Evolutionary conservation across 2,113 vertebrate genomes (phyloP).

Genomic region (Hypocryptadius cinnamomeus): DNA sequence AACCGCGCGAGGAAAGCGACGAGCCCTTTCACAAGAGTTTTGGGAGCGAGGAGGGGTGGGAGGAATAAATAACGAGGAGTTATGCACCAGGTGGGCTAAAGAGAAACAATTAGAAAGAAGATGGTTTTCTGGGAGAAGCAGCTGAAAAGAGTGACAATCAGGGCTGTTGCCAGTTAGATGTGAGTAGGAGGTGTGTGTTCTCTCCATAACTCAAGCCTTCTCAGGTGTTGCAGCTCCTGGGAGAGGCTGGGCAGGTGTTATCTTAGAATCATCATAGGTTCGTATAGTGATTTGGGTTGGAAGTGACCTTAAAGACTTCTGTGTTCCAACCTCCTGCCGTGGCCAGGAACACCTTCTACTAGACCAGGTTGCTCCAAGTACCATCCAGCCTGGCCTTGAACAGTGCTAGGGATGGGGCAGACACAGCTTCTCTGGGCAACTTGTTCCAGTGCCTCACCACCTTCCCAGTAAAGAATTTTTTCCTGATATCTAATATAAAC

Average conservation of each 20-base stretch:
- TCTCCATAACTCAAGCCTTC: background rate
- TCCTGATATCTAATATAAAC: background rate
- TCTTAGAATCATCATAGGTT: background rate
- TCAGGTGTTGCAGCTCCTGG: background rate
- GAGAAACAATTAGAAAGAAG: background rate
- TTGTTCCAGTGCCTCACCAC: background rate
- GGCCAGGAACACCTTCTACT: background rate
- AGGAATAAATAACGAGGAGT: background rate
- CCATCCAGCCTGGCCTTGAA: no score
- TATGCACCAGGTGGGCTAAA: background rate
- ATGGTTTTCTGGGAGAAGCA: background rate
- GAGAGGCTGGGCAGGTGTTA: background rate
- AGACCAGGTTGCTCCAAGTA: background rate
- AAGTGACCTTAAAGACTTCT: background rate
- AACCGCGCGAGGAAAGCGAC: accelerated
- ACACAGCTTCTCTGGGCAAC: no score
- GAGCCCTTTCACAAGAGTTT: accelerated
- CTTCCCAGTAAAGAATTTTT: background rate
- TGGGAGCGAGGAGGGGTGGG: background rate
- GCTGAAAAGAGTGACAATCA: background rate
- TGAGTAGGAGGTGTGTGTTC: background rate
- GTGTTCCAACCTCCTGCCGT: background rate
- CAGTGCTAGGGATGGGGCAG: background rate
- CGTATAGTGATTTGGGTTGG: background rate
- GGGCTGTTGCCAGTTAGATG: background rate